Evolutionary conservation across 2,888 invertebrate genomes (phyloP).

Genomic region (Adela reaumurella): DNA sequence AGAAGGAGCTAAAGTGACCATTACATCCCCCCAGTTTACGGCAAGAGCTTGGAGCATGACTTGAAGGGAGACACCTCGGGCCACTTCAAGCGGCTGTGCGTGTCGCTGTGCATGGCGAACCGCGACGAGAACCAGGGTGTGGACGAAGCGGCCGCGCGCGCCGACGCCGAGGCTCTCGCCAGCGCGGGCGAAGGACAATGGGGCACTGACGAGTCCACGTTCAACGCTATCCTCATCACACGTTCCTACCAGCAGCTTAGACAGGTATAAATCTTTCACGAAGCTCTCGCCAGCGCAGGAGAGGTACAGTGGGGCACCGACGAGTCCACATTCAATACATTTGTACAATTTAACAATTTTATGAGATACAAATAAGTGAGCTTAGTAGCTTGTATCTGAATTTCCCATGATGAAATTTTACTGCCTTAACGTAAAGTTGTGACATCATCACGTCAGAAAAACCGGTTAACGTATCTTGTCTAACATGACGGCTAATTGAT

Average conservation of each 20-base stretch:
- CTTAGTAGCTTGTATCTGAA: too few relatives aligned
- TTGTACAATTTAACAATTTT: too few relatives aligned
- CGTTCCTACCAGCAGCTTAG: constrained; percentile 88
- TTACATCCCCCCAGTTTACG: constrained; percentile 63
- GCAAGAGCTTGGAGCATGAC: constrained; percentile 77
- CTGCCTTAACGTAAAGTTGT: too few relatives aligned
- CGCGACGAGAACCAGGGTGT: constrained; percentile 86
- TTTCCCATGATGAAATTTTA: too few relatives aligned
- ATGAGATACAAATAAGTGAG: too few relatives aligned
- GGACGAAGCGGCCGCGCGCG: constrained; percentile 74
- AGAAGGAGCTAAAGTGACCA: neutral
- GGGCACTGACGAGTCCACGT: constrained; percentile 88
- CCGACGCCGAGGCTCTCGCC: constrained; percentile 77
- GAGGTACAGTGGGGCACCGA: constrained; percentile 89
- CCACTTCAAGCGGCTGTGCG: constrained; percentile 88
- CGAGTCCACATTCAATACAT: constrained; percentile 84
- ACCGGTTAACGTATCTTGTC: too few relatives aligned
- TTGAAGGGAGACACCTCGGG: constrained; percentile 91
- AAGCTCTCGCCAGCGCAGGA: constrained; percentile 71
- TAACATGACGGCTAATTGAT: too few relatives aligned
- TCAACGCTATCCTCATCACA: constrained; percentile 81
- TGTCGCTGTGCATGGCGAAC: constrained; percentile 84
- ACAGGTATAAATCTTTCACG: constrained; percentile 45
- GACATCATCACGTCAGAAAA: too few relatives aligned
- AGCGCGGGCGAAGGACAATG: constrained; percentile 79